Percentiles rank a stretch among this genome's conserved stretches.
Conservation (phyloP, 2,888 invertebrate species). For the Drosophila birchii region DNA sequence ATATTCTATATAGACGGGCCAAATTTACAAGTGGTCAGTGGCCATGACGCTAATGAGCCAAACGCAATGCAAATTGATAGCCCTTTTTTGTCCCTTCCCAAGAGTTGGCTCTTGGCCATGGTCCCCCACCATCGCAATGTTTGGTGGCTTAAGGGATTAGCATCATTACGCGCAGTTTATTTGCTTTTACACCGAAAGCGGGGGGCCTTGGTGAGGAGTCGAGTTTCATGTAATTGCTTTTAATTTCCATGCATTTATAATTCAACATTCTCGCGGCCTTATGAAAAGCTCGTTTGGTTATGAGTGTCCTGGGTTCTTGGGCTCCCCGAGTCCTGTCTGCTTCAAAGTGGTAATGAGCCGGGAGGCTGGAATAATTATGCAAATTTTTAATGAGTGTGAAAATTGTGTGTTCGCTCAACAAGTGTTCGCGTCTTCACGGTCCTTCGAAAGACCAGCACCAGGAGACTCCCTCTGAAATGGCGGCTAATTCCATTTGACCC, state of each 20-base stretch:
- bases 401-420: conserved; percentile 64
- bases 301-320: conserved; percentile 44
- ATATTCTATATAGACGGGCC: conserved; percentile 50
- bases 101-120: not conserved
- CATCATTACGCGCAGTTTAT: conserved; percentile 76
- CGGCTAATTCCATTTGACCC: conserved; percentile 63
- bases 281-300: conserved; percentile 74
- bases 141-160: conserved; percentile 72
- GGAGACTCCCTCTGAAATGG: conserved; percentile 47
- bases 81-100: conserved; percentile 44
- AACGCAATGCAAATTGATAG: conserved; percentile 75
- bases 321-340: conserved; percentile 50
- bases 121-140: not conserved
- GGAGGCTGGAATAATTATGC: conserved; percentile 69
- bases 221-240: conserved; percentile 75
- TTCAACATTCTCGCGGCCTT: conserved; percentile 58
- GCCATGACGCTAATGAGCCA: conserved; percentile 68
- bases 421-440: conserved; percentile 41
- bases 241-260: conserved; percentile 75
- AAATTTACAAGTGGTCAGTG: conserved; percentile 62
- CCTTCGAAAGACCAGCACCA: conserved; percentile 4
- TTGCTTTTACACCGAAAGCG: conserved; percentile 42
- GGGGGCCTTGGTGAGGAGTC: conserved; percentile 38
- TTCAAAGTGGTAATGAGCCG: conserved; percentile 67
- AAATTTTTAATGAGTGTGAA: conserved; percentile 79